Evolutionary conservation across 2,797 vertebrate genomes (phyloP), one percentile per base, ranked within the genome.

Genomic region (Chanos chanos): DNA sequence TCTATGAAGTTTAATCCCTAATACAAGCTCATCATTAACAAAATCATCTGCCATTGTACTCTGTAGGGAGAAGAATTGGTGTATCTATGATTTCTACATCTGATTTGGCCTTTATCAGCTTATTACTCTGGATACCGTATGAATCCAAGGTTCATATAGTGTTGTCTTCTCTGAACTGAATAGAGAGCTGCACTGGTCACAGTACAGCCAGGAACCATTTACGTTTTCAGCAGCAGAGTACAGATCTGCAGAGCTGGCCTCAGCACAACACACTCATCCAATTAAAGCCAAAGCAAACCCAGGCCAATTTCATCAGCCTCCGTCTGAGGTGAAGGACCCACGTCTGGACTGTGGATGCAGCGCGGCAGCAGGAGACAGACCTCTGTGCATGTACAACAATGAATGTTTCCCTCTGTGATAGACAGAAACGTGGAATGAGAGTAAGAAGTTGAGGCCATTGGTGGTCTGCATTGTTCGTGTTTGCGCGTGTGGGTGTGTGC

Each of bases 221-320:
- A 64, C 51, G 33, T 53, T 41, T 41, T 33, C 50, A 16, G 33
- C 61, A 50, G 12, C 40, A 12, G 37, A 44, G 36, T 40, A 49
- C 44, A 50, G 13, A 57, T 48, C 50, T 53, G 31, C 28, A 39
- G 10, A 39, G 47, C 3, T 27, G 53, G 64, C 37, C 25, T 27
- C 13, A 21, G 55, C 28, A 55, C 64, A 57, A 50, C 52, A 76
- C 61, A 75, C 40, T 5, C 52, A 66, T 34, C 47, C 37, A 65
- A 37, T 73, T 55, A 68, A 64, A 62, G 62, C 39, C 60, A 70
- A 27, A 53, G 28, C 48, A 40, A 44, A 68, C 71, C 62, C 60
- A 72, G 39, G 30, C 10, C 1, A 70, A 52, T 58, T 53, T 61
- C 75, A 61, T 58, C 24, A 8, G 41, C 60, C 65, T 37, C 41